Base-by-base conservation (phyloP, 2,113 vertebrate species). In the Tricholaema leucomelas region DNA sequence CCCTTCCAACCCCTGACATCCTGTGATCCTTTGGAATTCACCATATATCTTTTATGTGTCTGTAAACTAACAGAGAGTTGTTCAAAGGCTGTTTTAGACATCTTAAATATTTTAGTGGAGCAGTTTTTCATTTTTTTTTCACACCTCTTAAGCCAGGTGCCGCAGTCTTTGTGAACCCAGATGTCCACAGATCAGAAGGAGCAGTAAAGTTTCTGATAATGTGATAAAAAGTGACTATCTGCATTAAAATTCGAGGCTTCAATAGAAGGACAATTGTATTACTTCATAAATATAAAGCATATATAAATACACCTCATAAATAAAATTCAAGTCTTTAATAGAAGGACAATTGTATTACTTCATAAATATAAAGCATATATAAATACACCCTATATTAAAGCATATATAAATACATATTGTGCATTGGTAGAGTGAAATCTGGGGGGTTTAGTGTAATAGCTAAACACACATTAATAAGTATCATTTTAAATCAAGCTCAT, bases 41-140 rank as follows among this genome's bases (percentile, higher is more conserved):
- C 7, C 61, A 11, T 60, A 3, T 64, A 23, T 19, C 31, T 46
- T 77, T 1, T 8, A 42, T 16, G 2, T 61, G 4, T 42, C 21
- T 33, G 50, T 50, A 71, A 66, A 79, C 44, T 66, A 48, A n/a
- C 1, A 2, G 15, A 69, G 9, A 82, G 3, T 11, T 50, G 55
- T 80, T 73, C 44, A 80, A 88, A 90, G 40, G 58, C 1, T 42
- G 5, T 1, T 91, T 87, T 83, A 90, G 15, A 30, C 9, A 83
- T n/a, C n/a, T 88, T 90, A 87, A 92, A 58, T 74, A 81, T 64
- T 89, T 87, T 60, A 91, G 24, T 58, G 24, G 24, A 75, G 8
- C 6, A 18, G 11, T 16, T 88, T 90, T 90, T 74, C 2, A 35
- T 58, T 55, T 35, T 56, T 50, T 42, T 59, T 3, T 2, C 14